Evolutionary conservation across 2,888 invertebrate species (phyloP), one percentile per base, ranked within the genome.

Genomic region (Graphium colonna): DNA sequence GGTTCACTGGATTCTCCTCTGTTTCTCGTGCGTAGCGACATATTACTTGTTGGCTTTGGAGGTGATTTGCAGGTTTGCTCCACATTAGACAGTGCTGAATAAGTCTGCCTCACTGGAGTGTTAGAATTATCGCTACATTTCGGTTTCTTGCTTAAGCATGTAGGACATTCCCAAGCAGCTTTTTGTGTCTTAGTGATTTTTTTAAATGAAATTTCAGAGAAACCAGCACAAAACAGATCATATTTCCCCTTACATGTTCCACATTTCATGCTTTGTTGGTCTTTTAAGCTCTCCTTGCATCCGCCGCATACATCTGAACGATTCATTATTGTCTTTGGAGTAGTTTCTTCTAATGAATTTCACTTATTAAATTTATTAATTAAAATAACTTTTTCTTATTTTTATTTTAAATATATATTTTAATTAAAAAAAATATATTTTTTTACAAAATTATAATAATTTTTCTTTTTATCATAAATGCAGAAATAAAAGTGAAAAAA

Each of bases 241-340:
- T 21, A 42, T 10, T 18, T 42, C 3, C 18, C 1, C 7, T 42
- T 42, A 26, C 42, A 42, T 12, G 21, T 18, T 21, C 26, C 26
- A 42, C 42, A 42, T 18, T 42, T 42, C 13, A 42, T 42, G n/a
- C 5, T 10, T 18, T 9, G 18, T 21, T 42, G 18, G 4, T 42
- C 42, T 21, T 18, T 42, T 18, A 42, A 12, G 21, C 10, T 26
- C n/a, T 18, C 12, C 12, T 26, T 42, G 21, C 42, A 42, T 12
- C 42, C 42, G 9, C 21, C 42, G 21, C 42, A 42, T 12, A 18
- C 10, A 10, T 42, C 42, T 21, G n/a, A 12, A 10, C 26, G 18
- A 42, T 42, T 26, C 42, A 42, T 42, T 9, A 8, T 18, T 42
- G n/a, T n/a, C n/a, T n/a, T n/a, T n/a, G n/a, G n/a, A n/a, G n/a